Conservation (phyloP, 2,113 vertebrate genomes). For the Dolichotis patagonum region DNA sequence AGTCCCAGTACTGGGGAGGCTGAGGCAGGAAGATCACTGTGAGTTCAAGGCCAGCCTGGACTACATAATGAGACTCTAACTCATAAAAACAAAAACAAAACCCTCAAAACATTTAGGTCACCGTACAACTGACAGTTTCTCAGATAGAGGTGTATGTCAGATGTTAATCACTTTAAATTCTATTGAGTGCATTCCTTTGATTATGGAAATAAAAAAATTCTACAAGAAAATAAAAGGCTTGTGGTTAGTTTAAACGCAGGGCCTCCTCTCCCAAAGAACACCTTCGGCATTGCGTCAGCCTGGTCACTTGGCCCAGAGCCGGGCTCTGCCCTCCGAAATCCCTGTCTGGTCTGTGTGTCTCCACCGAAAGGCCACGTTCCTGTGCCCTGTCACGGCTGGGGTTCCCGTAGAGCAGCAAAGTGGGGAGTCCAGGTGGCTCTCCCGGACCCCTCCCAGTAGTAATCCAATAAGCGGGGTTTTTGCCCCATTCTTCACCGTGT, state of each 20-base stretch:
- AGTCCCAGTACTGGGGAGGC: not conserved
- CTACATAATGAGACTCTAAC: not conserved
- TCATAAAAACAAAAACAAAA: not conserved
- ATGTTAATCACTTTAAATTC: conserved; percentile 70
- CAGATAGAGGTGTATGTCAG: conserved; percentile 71
- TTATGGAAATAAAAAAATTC: conserved; percentile 84
- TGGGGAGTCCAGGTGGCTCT: not conserved
- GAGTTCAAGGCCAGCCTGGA: not conserved
- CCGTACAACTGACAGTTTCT: conserved; percentile 70
- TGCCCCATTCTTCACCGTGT: not conserved
- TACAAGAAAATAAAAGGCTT: not conserved
- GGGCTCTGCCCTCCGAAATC: not conserved
- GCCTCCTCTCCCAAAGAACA: not conserved
- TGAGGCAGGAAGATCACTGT: not conserved
- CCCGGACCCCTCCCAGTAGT: not conserved
- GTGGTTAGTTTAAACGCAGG: not conserved
- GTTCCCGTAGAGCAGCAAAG: not conserved
- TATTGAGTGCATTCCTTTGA: conserved; percentile 80
- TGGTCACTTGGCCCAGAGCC: not conserved
- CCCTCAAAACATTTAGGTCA: conserved; percentile 44
- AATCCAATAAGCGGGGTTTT: not conserved
- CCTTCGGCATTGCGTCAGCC: not conserved
- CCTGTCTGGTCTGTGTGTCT: not conserved
- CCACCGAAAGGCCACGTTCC: not conserved
- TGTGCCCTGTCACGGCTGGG: not conserved